phyloP scores from a whole-genome alignment of 1,140 invertebrate genomes.

The Drosophila bifasciata region DNA sequence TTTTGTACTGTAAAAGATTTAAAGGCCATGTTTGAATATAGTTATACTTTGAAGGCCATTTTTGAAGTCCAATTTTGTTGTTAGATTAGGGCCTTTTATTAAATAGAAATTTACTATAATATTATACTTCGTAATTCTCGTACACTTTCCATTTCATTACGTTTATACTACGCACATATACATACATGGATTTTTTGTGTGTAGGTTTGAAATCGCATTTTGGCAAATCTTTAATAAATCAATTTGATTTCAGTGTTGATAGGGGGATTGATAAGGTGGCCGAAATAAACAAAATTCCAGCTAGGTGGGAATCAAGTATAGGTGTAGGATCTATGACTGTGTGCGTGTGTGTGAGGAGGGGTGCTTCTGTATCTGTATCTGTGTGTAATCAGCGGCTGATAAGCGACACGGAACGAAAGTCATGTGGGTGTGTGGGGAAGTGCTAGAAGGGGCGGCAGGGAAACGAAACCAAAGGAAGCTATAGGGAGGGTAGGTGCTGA shows the following conservation, averaged over 20 bases:
- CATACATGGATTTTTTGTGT: background rate
- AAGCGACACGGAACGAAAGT: constrained; percentile 67
- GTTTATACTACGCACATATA: background rate
- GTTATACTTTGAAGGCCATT: no score
- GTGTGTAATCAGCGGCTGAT: constrained; percentile 55
- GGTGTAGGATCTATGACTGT: constrained; percentile 5
- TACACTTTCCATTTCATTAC: no score
- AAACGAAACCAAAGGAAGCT: constrained; percentile 7
- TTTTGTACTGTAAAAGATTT: no score
- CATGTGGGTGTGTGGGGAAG: constrained; percentile 2
- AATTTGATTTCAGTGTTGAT: constrained; percentile 71
- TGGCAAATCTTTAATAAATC: constrained; percentile 79
- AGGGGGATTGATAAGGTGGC: constrained; percentile 52
- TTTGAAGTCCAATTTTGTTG: background rate
- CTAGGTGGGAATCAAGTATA: background rate
- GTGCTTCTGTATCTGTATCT: constrained; percentile 19
- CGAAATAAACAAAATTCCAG: constrained; percentile 38
- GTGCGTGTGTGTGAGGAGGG: constrained; percentile 6
- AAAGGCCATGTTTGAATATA: no score
- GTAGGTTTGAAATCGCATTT: constrained; percentile 44
- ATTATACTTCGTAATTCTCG: no score
- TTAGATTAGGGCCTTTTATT: no score
- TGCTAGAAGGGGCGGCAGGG: background rate
- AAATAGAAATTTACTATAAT: no score
- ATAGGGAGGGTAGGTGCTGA: constrained; percentile 2